phyloP scores from a whole-genome alignment of 1,140 invertebrate species.

The Saccostrea echinata region DNA sequence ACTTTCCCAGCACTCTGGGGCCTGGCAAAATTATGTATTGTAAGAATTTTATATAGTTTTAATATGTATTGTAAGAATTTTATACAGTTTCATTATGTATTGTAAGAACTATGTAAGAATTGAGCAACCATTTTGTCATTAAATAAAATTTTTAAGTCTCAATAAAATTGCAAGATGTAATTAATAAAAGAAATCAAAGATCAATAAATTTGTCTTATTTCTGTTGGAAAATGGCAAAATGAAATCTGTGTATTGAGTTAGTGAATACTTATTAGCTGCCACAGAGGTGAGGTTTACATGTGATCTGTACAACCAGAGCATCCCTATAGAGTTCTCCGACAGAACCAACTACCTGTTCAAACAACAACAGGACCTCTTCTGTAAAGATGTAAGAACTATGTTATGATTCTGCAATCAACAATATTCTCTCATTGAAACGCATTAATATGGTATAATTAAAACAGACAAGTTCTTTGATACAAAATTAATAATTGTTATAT shows the following conservation, averaged over 20 bases:
- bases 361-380: constrained; percentile 53
- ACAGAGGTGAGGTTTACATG: constrained; percentile 50
- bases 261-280: constrained; percentile 42
- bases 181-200: too few relatives aligned
- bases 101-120: too few relatives aligned
- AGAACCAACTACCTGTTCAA: constrained; percentile 49
- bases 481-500: too few relatives aligned
- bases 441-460: background rate
- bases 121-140: too few relatives aligned
- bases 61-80: too few relatives aligned
- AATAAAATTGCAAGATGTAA: too few relatives aligned
- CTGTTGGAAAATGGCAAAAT: background rate
- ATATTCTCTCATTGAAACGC: background rate
- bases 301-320: constrained; percentile 52
- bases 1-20: background rate
- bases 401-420: background rate
- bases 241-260: background rate
- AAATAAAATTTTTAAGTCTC: too few relatives aligned
- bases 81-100: too few relatives aligned
- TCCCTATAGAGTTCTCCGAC: constrained; percentile 54
- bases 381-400: constrained; percentile 53
- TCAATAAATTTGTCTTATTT: too few relatives aligned
- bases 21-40: constrained; percentile 20
- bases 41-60: background rate
- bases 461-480: too few relatives aligned